Percentiles rank a stretch among this genome's conserved stretches.
These are phyloP conservation scores for Dipus sagitta DNA, from an alignment of 2,797 vertebrate genomes.

Conservation along the genomic window DNA sequence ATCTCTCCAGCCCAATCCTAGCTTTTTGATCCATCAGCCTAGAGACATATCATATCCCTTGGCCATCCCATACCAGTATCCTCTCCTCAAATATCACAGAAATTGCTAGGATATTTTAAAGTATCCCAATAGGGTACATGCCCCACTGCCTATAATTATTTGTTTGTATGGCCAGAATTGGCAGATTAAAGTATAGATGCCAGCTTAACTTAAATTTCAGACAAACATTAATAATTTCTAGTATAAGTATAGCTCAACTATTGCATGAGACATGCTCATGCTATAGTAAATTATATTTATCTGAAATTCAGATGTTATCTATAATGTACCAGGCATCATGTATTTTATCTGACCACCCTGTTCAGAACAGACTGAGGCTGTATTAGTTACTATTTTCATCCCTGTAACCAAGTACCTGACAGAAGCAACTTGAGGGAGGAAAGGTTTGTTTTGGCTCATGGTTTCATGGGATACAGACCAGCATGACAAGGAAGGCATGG, in stretches of 20 bases:
- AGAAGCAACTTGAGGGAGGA: too few species aligned
- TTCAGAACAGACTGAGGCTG: neutral
- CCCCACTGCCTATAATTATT: neutral
- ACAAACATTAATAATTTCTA: neutral
- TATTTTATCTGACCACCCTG: neutral
- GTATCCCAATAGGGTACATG: neutral
- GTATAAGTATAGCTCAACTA: neutral
- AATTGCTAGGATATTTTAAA: neutral
- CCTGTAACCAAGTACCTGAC: too few species aligned
- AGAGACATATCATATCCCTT: neutral
- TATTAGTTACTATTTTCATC: too few species aligned
- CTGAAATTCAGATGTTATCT: conserved; percentile 33
- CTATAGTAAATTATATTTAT: neutral
- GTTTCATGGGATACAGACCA: too few species aligned
- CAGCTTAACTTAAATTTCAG: conserved; percentile 51
- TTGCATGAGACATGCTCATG: neutral
- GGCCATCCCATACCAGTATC: neutral
- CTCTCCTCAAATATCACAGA: conserved; percentile 28
- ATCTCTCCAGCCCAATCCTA: too few species aligned
- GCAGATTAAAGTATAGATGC: conserved; percentile 24
- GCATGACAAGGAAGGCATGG: too few species aligned
- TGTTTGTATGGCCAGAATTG: conserved; percentile 7
- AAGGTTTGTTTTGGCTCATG: too few species aligned
- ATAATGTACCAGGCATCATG: neutral
- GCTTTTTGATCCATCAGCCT: neutral